phyloP scores from a whole-genome alignment of 2,888 invertebrate genomes.

The Sinopyrophorus schimmeli region DNA sequence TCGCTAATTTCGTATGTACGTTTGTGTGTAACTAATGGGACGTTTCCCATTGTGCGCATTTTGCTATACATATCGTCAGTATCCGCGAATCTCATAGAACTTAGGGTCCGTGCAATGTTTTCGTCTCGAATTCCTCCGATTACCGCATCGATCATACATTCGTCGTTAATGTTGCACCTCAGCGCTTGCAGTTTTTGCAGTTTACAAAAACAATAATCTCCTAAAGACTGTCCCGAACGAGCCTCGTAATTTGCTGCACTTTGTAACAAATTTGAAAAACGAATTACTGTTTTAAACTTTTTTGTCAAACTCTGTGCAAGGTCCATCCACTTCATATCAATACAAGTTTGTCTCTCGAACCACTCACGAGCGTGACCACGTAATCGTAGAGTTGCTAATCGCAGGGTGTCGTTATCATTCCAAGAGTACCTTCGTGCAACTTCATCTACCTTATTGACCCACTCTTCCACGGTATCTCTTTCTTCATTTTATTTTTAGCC shows the following conservation, averaged over 20 bases:
- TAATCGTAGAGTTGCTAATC: constrained; percentile 18
- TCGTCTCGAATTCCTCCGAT: constrained; percentile 31
- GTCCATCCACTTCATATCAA: constrained; percentile 18
- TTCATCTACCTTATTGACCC: constrained; percentile 18
- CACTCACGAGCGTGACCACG: constrained; percentile 27
- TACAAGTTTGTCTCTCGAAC: constrained; percentile 21
- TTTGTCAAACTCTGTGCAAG: constrained; percentile 20
- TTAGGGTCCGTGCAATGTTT: constrained; percentile 26
- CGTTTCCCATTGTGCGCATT: constrained; percentile 19
- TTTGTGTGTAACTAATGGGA: constrained; percentile 3
- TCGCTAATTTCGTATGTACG: not conserved
- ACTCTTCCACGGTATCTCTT: constrained; percentile 10
- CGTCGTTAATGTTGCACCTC: constrained; percentile 23
- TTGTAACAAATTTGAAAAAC: constrained; percentile 31
- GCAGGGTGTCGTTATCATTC: constrained; percentile 23
- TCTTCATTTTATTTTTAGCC: too few relatives aligned
- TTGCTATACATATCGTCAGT: constrained; percentile 18
- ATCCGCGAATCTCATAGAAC: constrained; percentile 13
- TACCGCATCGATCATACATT: constrained; percentile 34
- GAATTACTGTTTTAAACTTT: constrained; percentile 28
- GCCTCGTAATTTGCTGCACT: constrained; percentile 32
- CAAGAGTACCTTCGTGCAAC: constrained; percentile 26
- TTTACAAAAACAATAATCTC: constrained; percentile 34
- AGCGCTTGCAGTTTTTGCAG: constrained; percentile 29
- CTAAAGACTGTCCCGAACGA: constrained; percentile 26